A percentile compares a stretch with the other conserved stretches of the same genome.
Conservation (phyloP, 2,888 invertebrate species). For the Ochropleura plecta region DNA sequence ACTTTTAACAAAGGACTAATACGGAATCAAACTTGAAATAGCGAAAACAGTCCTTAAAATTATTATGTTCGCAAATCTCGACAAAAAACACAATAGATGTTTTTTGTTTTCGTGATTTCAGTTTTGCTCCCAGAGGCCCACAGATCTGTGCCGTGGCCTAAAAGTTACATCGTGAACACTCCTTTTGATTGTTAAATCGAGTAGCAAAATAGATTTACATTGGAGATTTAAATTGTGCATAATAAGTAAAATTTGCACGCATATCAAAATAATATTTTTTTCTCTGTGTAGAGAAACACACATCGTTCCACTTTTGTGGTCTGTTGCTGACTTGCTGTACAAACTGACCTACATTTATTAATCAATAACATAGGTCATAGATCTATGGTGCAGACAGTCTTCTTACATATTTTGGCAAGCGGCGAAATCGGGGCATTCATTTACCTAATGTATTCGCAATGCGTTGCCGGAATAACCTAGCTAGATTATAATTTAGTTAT, state of each 20-base stretch:
- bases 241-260: not conserved
- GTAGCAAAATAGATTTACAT: not conserved
- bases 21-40: not conserved
- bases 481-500: too few relatives aligned
- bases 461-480: slow-evolving; percentile 7
- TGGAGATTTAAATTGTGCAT: not conserved
- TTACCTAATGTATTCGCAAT: not conserved
- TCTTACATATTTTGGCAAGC: slow-evolving; percentile 12
- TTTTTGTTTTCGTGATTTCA: not conserved
- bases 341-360: slow-evolving; percentile 6
- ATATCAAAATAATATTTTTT: not conserved
- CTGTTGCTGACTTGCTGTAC: not conserved
- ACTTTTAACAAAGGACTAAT: not conserved
- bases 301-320: not conserved
- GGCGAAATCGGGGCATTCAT: slow-evolving; percentile 9
- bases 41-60: not conserved
- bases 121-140: not conserved
- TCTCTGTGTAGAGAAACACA: not conserved
- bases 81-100: not conserved
- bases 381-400: slow-evolving; percentile 4
- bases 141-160: not conserved
- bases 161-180: not conserved
- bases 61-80: not conserved
- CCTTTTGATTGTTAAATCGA: not conserved
- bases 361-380: slow-evolving; percentile 12